Base-by-base conservation (phyloP, 2,888 invertebrate species). In the Conchocele bisecta region DNA sequence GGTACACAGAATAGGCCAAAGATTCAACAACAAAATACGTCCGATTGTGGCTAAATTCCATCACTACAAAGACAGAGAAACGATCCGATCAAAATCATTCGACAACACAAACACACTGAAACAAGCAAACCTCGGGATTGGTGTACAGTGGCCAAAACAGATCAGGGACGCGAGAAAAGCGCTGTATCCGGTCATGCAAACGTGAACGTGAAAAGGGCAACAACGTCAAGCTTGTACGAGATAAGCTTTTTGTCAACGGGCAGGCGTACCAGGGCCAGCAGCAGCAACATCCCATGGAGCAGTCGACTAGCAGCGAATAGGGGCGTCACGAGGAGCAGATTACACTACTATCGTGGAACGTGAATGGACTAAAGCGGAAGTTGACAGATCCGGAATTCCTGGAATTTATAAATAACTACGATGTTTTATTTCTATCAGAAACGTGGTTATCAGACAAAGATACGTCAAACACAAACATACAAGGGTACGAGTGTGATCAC, bases 21-120 rank as follows among this genome's bases (percentile, higher is more conserved):
- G 9, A 7, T 15, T 11, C 5, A 15, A 5, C 28, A 22, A 22
- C 15, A 46, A 46, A 20, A 13, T 22, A 11, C 7, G 42, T 20
- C 42, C 42, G 9, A 42, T 15, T n/a, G n/a, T 42, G n/a, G 6
- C 42, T 22, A 41, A 68, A 26, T 60, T 60, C 22, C 67, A 68
- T 37, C 28, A 54, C 33, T 54, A 54, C 22, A 24, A 28, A 13
- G 48, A 68, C 2, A 13, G 67, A 28, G 67, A 68, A 37, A 2
- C 11, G 3, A 48, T 68, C 5, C 26, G 46, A 42, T 22, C 37
- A 3, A 44, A 42, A 37, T 59, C 67, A 9, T 60, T 37, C 37
- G 29, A 44, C 3, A 20, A 41, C 0, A 22, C 42, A 17, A 17
- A 35, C 20, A 1, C 22, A 13, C 28, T 68, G 28, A 54, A 60